Conservation (phyloP, 1,140 invertebrate genomes). For the Calliphora vicina region DNA sequence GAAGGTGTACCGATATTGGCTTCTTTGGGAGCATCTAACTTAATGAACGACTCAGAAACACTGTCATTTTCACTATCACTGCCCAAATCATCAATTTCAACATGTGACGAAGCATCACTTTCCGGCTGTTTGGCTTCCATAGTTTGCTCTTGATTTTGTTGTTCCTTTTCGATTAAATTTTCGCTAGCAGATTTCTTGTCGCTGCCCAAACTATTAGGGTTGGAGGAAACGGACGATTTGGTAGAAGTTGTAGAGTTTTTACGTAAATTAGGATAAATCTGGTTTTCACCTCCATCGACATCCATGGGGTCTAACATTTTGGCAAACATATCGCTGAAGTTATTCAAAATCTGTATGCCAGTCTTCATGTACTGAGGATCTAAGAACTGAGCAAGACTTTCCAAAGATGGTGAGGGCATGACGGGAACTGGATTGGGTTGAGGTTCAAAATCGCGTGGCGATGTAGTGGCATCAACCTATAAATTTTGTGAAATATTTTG, state of each 20-base stretch:
- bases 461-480: neutral
- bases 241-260: slow-evolving; percentile 21
- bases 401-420: slow-evolving; percentile 39
- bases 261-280: slow-evolving; percentile 18
- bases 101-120: neutral
- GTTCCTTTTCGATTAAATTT: neutral
- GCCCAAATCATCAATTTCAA: slow-evolving; percentile 11
- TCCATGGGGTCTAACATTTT: slow-evolving; percentile 59
- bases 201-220: neutral
- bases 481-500: too few species aligned
- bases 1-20: neutral
- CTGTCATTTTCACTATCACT: slow-evolving; percentile 22
- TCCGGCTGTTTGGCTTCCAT: neutral
- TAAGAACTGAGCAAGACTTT: slow-evolving; percentile 51
- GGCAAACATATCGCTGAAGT: slow-evolving; percentile 60
- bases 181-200: neutral
- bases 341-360: slow-evolving; percentile 56
- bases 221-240: neutral
- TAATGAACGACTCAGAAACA: slow-evolving; percentile 21
- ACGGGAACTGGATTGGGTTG: slow-evolving; percentile 41
- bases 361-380: slow-evolving; percentile 57
- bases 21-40: slow-evolving; percentile 17
- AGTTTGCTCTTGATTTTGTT: neutral
- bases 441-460: neutral
- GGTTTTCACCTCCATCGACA: slow-evolving; percentile 1